Evolutionary conservation across 2,113 vertebrate genomes (phyloP).

Genomic region (Lophochroa leadbeateri): DNA sequence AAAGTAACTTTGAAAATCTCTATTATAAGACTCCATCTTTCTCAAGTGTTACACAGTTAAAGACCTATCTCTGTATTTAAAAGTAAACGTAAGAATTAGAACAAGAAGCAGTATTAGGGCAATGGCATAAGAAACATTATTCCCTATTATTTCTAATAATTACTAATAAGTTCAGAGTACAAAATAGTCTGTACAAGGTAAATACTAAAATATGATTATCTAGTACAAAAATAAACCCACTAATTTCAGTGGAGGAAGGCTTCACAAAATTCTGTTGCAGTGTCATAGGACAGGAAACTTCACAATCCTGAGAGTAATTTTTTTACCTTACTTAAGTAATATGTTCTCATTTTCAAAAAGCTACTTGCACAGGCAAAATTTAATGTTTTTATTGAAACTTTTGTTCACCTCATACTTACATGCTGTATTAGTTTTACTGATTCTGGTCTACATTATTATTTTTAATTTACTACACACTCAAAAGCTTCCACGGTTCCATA

Average conservation of each 20-base stretch:
- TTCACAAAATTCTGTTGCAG: conserved; percentile 1
- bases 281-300: neutral
- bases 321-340: neutral
- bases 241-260: conserved; percentile 18
- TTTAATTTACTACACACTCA: neutral
- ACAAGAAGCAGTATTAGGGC: neutral
- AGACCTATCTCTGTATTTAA: conserved; percentile 49
- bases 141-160: conserved; percentile 12
- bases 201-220: conserved; percentile 37
- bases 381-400: conserved; percentile 4
- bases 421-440: neutral
- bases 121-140: neutral
- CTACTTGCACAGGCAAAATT: neutral
- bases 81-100: conserved; percentile 27
- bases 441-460: neutral
- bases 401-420: neutral
- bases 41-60: conserved; percentile 22
- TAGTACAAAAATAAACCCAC: conserved; percentile 28
- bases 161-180: conserved; percentile 45
- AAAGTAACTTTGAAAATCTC: neutral
- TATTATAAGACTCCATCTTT: conserved; percentile 18
- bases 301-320: neutral
- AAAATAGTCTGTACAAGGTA: conserved; percentile 32
- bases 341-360: neutral
- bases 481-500: neutral